Evolutionary conservation across 2,888 invertebrate genomes (phyloP).

Genomic region (Brachynemurus nebulosus): DNA sequence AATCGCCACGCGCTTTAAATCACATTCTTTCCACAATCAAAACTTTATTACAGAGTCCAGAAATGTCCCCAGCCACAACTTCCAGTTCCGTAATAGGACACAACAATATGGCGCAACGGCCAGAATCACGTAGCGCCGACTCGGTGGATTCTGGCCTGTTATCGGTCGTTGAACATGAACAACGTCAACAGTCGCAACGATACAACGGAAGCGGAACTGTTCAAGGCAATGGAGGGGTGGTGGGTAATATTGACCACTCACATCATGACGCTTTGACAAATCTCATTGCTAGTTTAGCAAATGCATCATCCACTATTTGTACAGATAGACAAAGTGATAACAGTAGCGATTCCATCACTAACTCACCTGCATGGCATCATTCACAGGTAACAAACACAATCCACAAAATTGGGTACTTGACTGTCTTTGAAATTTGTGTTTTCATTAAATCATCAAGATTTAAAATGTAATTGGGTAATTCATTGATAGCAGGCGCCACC

Average conservation of each 20-base stretch:
- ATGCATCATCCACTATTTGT: conserved; percentile 23
- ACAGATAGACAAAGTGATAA: conserved; percentile 26
- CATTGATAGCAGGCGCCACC: no score
- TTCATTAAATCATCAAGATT: no score
- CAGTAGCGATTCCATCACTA: conserved; percentile 29
- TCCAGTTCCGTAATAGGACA: conserved; percentile 22
- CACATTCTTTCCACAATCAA: no score
- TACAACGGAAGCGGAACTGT: conserved; percentile 7
- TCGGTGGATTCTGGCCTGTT: conserved; percentile 28
- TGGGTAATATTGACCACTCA: conserved; percentile 28
- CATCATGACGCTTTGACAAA: conserved; percentile 29
- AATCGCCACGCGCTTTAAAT: no score
- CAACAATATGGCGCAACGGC: no score
- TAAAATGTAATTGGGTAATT: no score
- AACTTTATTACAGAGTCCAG: conserved; percentile 21
- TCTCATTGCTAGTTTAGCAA: conserved; percentile 33
- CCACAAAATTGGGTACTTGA: no score
- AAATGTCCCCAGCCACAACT: conserved; percentile 23
- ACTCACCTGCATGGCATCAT: conserved; percentile 30
- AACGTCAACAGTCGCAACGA: conserved; percentile 19
- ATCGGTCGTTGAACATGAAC: conserved; percentile 29
- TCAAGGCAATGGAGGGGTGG: conserved; percentile 23
- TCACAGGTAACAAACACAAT: conserved; percentile 34
- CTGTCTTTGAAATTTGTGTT: no score
- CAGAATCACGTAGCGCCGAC: conserved; percentile 18